Percentiles rank a stretch among this genome's conserved stretches.
Evolutionary conservation across 2,113 vertebrate species (phyloP).

Genomic region (zebrafish (Danio rerio)): GRCz12tu NC_133188.1:30130501-30131000

Average conservation of each 20-base stretch:
- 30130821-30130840: slow-evolving; percentile 56
- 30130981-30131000: slow-evolving; percentile 21
- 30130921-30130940: slow-evolving; percentile 42
- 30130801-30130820: slow-evolving; percentile 33
- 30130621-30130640: no score
- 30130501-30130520: no score
- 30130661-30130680: neutral
- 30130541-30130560: no score
- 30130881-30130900: slow-evolving; percentile 49
- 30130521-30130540: no score
- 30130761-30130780: slow-evolving; percentile 46
- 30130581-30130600: no score
- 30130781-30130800: slow-evolving; percentile 30
- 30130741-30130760: slow-evolving; percentile 24
- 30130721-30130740: slow-evolving; percentile 32
- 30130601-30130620: no score
- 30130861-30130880: slow-evolving; percentile 53
- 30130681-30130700: neutral
- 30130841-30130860: slow-evolving; percentile 48
- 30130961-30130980: slow-evolving; percentile 47
- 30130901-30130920: slow-evolving; percentile 46
- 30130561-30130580: no score
- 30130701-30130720: slow-evolving; percentile 13
- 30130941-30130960: slow-evolving; percentile 33
- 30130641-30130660: neutral